Evolutionary conservation across 2,113 vertebrate species (phyloP).

Genomic region (Apaloderma vittatum): DNA sequence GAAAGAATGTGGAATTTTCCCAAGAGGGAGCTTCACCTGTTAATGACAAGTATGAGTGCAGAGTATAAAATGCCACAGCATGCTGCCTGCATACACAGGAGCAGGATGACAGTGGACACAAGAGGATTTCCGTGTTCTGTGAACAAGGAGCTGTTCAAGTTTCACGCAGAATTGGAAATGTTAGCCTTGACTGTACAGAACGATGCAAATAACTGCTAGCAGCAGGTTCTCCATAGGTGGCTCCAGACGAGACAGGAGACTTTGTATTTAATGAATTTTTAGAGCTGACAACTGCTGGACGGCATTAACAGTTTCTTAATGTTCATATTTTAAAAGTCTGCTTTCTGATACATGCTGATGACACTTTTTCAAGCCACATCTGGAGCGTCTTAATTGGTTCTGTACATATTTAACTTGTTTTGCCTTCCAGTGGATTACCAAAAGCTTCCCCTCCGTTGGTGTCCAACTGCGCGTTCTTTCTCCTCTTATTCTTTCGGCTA

Average conservation of each 20-base stretch:
- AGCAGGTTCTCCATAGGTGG: background rate
- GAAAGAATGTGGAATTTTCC: background rate
- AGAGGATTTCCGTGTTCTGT: background rate
- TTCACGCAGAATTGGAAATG: background rate
- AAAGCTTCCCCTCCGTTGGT: background rate
- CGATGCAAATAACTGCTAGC: background rate
- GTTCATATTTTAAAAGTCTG: background rate
- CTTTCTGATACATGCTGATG: background rate
- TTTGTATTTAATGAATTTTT: background rate
- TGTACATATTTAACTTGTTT: background rate
- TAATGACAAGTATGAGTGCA: background rate
- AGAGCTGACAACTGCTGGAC: background rate
- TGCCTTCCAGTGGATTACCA: background rate
- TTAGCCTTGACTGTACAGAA: background rate
- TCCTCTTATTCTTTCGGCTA: background rate
- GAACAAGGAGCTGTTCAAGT: background rate
- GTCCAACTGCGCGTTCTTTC: background rate
- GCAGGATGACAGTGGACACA: background rate
- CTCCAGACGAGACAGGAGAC: background rate
- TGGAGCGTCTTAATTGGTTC: conserved; percentile 19
- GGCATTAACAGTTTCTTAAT: background rate
- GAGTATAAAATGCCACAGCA: background rate
- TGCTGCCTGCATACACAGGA: background rate
- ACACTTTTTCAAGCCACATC: background rate
- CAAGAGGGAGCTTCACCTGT: background rate